These are phyloP conservation scores for Drosophila atroscutellata DNA, from an alignment of 2,888 invertebrate genomes.

Conservation along the genomic window DNA sequence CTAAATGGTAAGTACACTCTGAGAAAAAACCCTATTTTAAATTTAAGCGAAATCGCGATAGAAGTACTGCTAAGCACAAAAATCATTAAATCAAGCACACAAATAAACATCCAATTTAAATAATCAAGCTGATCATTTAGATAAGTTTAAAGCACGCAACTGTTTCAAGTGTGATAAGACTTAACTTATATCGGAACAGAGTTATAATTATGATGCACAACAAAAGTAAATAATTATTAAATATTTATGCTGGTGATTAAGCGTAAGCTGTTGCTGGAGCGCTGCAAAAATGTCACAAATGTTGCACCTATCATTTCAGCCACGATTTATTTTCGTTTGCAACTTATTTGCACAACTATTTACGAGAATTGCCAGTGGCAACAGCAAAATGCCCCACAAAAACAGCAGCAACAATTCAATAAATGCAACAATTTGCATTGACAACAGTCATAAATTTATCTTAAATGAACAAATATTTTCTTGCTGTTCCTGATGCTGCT, in stretches of 20 bases:
- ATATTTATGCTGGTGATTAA: slow-evolving; percentile 74
- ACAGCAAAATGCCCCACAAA: slow-evolving; percentile 27
- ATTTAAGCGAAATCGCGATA: not conserved
- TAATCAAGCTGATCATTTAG: not conserved
- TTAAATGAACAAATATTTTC: slow-evolving; percentile 80
- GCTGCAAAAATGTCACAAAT: slow-evolving; percentile 50
- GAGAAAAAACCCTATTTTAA: not conserved
- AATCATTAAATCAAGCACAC: not conserved
- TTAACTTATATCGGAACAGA: not conserved
- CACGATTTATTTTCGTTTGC: slow-evolving; percentile 66
- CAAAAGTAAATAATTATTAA: slow-evolving; percentile 18
- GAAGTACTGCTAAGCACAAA: not conserved
- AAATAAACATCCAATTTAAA: not conserved
- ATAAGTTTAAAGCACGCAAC: not conserved
- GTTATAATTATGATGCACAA: not conserved
- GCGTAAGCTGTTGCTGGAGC: slow-evolving; percentile 32
- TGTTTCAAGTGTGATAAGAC: not conserved
- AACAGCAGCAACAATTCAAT: slow-evolving; percentile 65
- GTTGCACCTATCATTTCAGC: slow-evolving; percentile 56
- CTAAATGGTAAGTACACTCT: slow-evolving; percentile 58
- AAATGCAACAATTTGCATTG: slow-evolving; percentile 77
- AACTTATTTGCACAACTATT: slow-evolving; percentile 76
- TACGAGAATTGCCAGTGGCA: slow-evolving; percentile 54
- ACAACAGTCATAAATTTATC: slow-evolving; percentile 79
- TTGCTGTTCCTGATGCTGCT: slow-evolving; percentile 52